These are phyloP conservation scores for Vanessa atalanta DNA, from an alignment of 1,140 invertebrate genomes.

Conservation along the genomic window DNA sequence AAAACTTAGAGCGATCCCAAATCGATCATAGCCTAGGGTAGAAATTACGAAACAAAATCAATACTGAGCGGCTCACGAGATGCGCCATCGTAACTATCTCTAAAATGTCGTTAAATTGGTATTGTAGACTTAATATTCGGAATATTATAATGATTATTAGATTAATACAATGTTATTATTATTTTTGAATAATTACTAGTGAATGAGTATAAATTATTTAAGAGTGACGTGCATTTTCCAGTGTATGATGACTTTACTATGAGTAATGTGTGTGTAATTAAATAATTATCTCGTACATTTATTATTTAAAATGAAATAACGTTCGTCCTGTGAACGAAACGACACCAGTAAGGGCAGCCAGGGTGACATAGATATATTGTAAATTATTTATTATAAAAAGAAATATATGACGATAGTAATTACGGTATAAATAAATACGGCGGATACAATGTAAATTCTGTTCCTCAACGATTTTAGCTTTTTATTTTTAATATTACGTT, in stretches of 20 bases:
- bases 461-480: slow-evolving; percentile 63
- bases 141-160: no score
- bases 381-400: slow-evolving; percentile 40
- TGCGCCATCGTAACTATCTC: no score
- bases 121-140: no score
- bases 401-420: slow-evolving; percentile 24
- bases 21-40: no score
- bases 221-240: slow-evolving; percentile 1
- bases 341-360: slow-evolving; percentile 9
- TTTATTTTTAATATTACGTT: slow-evolving; percentile 60
- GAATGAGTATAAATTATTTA: slow-evolving; percentile 17
- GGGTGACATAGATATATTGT: slow-evolving; percentile 29
- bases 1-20: no score
- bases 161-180: not conserved
- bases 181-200: not conserved
- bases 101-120: no score
- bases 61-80: no score
- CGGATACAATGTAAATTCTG: slow-evolving; percentile 61
- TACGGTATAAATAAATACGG: slow-evolving; percentile 34
- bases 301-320: slow-evolving; percentile 9
- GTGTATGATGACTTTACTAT: not conserved
- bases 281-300: slow-evolving; percentile 1
- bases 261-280: not conserved
- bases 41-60: no score
- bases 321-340: not conserved